Evolutionary conservation across 2,113 vertebrate species (phyloP), one percentile per base, ranked within the genome.

Genomic region (Pelecanus crispus): DNA sequence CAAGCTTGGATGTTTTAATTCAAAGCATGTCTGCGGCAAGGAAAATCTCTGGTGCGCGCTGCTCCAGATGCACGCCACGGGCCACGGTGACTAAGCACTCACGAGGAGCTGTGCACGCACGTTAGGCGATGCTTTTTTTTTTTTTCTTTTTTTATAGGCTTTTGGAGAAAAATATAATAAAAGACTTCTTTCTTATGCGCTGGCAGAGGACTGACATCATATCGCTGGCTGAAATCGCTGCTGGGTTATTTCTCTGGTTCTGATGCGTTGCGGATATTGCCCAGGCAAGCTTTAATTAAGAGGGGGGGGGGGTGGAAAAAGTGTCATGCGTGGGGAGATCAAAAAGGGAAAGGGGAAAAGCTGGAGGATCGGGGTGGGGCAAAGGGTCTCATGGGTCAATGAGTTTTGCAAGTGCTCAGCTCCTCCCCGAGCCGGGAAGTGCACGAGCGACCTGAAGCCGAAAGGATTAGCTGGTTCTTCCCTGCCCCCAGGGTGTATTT

Each of bases 1-100:
- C 7, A 8, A 47, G 91, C 86, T 55, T 2, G 77, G 70, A 12
- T 55, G 63, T 84, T 92, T 86, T 83, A 29, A 96, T 91, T 92
- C 93, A 36, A 52, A 81, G 83, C 92, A 26, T 68, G 80, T 92
- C 91, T 68, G 68, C 65, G n/a, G 65, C 84, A 14, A 44, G 89
- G 58, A 59, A 49, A 86, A 83, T 20, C 80, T 61, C 67, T 0
- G 4, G 68, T n/a, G 63, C 4, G 17, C 14, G 6, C 52, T 2
- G 40, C 78, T 68, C 24, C 62, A 10, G 82, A 29, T 40, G 61
- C 81, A 66, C 14, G 5, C 28, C 77, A 42, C 6, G 7, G 44
- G 61, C 73, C 38, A 1, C 2, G 3, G 81, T 29, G 79, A 34
- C 80, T 4, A 10, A 83, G 89, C 71, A 2, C 72, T 34, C 82